Percentiles rank a stretch among this genome's conserved stretches.
These are phyloP conservation scores for Leptinotarsa texana DNA, from an alignment of 1,140 invertebrate genomes.

Conservation along the genomic window DNA sequence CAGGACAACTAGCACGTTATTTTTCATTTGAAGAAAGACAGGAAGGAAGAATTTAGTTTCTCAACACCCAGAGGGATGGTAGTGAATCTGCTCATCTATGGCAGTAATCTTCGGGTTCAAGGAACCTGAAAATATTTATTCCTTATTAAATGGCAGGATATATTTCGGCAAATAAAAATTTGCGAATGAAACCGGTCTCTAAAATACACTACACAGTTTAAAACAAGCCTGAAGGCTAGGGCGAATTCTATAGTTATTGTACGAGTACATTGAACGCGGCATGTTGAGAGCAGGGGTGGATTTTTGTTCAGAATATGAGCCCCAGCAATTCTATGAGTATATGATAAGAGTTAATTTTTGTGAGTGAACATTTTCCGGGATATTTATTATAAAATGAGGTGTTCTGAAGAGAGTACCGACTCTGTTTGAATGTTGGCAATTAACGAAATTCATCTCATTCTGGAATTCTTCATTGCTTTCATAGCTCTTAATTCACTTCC, in stretches of 20 bases:
- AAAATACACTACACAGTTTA: slow-evolving; percentile 7
- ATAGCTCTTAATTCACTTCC: no score
- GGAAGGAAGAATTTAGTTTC: no score
- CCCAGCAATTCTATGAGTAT: background rate
- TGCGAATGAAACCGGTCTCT: slow-evolving; percentile 27
- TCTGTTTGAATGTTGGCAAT: no score
- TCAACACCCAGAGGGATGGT: no score
- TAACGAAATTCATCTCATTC: no score
- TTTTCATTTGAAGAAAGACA: no score
- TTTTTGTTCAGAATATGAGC: background rate
- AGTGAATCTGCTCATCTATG: no score
- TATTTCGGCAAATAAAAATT: slow-evolving; percentile 25
- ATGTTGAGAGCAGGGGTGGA: background rate
- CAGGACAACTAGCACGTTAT: no score
- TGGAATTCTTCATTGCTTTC: no score
- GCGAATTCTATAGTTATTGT: slow-evolving; percentile 30
- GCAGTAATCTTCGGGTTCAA: background rate
- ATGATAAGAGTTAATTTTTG: background rate
- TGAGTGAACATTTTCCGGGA: no score
- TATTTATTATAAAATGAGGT: no score
- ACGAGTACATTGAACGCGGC: slow-evolving; percentile 23
- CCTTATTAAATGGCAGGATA: slow-evolving; percentile 6
- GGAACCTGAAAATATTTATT: background rate
- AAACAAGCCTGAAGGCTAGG: slow-evolving; percentile 19
- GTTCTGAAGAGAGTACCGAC: no score